phyloP scores from a whole-genome alignment of 2,797 vertebrate species.

The Sylvia borin region DNA sequence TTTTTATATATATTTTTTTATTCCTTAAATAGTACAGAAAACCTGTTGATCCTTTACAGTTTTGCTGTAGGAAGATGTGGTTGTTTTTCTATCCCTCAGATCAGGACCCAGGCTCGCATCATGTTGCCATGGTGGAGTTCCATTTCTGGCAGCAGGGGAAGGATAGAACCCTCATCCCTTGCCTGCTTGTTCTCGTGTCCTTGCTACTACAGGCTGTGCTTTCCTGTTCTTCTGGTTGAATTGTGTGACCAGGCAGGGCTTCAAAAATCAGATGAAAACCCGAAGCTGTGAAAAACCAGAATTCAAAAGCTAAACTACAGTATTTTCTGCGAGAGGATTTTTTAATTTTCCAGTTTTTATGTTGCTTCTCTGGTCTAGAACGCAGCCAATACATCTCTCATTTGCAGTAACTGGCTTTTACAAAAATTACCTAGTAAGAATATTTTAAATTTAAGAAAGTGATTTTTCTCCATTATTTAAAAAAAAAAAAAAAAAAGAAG shows the following conservation, averaged over 20 bases:
- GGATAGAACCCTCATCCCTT: background rate
- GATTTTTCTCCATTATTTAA: background rate
- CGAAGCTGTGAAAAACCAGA: background rate
- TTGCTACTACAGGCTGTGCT: background rate
- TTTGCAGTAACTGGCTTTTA: background rate
- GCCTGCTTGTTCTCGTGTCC: background rate
- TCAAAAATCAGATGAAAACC: background rate
- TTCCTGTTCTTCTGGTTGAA: background rate
- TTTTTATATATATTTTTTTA: background rate
- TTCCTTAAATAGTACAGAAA: background rate
- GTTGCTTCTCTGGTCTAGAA: background rate
- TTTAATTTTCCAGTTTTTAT: background rate
- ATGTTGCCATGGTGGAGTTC: background rate
- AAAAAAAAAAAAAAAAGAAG: background rate
- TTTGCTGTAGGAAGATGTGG: background rate
- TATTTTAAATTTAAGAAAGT: background rate
- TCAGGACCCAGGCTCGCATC: fast-evolving
- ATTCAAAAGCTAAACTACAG: background rate
- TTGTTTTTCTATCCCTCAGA: background rate
- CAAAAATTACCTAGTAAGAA: background rate
- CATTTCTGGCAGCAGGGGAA: background rate
- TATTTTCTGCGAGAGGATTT: background rate
- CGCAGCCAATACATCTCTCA: background rate
- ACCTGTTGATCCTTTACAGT: background rate
- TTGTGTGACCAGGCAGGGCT: background rate